Base-by-base conservation (phyloP, 2,888 invertebrate genomes). In the Drosophila austrosaltans region DNA sequence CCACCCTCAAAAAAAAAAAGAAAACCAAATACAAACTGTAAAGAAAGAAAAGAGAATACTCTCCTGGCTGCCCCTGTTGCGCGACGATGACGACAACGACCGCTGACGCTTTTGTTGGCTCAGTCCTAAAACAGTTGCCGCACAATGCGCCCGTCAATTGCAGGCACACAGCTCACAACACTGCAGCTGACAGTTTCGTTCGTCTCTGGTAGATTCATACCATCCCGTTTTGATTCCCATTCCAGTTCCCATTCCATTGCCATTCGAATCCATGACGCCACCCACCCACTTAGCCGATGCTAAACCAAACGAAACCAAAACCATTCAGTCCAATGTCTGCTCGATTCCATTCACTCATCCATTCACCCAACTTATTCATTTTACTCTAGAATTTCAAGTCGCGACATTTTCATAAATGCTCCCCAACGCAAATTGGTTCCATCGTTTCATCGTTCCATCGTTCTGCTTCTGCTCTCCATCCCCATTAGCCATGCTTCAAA, bases 61-160 rank as follows among this genome's bases (percentile, higher is more conserved):
- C 44, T 30, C 32, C 28, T 36, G 53, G 57, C 60, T 68, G 72
- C 74, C 89, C 83, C 87, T 83, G 87, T 83, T 88, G 81, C 77
- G 84, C 72, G 70, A 40, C 69, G 63, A 63, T 71, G 71, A 61
- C 65, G 44, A 48, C 20, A 20, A 48, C 44, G 48, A 48, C 48
- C 48, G 48, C 48, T 48, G 48, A 48, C 70, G 63, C 76, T 75
- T 74, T 87, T 81, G 84, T 75, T 77, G 79, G 75, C 81, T 75
- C 58, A 75, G 75, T 74, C 76, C 90, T 86, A 75, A 89, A 89
- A 89, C 88, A 85, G 78, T 86, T 63, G 75, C 78, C 78, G 63
- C 82, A 91, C 92, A 92, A 91, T 91, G 87, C 88, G 85, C 78
- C 77, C 89, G 90, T 91, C 91, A 91, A 92, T 90, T 91, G 91